Evolutionary conservation across 2,113 vertebrate genomes (phyloP), one percentile per base, ranked within the genome.

Genomic region (Scalopus aquaticus): DNA sequence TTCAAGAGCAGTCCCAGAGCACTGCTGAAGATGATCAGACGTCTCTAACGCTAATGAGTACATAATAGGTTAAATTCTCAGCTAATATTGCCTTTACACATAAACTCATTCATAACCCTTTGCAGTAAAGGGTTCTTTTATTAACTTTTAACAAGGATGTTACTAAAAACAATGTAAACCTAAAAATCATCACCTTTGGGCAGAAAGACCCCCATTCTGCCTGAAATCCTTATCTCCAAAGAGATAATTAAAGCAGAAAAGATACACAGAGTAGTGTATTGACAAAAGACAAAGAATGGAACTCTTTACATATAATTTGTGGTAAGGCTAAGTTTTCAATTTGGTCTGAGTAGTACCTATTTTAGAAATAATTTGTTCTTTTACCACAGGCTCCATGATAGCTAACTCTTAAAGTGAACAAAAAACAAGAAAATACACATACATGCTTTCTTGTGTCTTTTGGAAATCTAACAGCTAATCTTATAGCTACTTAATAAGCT

Each of bases 131-230:
- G 44, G 15, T 94, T 96, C 56, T 84, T 84, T 82, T 26, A 77
- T 69, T 72, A 73, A 81, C 89, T 80, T 82, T 93, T 64, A 87
- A 65, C 58, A 15, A 90, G 67, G 35, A 51, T 83, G 54, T 67
- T 85, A 65, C 79, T 62, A 90, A 97, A 90, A 60, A 22, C 39
- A 91, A 86, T 64, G 88, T 78, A 78, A 97, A 60, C 26, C 16
- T 20, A 76, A 95, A n/a, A 51, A 69, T 76, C 17, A 70, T 76
- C 17, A 88, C 56, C 85, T 92, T 73, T 28, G 83, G 76, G 35
- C 32, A 72, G 72, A 42, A 77, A 88, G 17, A 73, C 9, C 90
- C 37, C 19, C 20, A 7, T 56, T 56, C 20, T 56, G 54, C 54
- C 54, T 22, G 22, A 20, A 56, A 22, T 20, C 54, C 54, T 56